Conservation (phyloP, 2,113 vertebrate genomes). For the Eretmodus cyanostictus region DNA sequence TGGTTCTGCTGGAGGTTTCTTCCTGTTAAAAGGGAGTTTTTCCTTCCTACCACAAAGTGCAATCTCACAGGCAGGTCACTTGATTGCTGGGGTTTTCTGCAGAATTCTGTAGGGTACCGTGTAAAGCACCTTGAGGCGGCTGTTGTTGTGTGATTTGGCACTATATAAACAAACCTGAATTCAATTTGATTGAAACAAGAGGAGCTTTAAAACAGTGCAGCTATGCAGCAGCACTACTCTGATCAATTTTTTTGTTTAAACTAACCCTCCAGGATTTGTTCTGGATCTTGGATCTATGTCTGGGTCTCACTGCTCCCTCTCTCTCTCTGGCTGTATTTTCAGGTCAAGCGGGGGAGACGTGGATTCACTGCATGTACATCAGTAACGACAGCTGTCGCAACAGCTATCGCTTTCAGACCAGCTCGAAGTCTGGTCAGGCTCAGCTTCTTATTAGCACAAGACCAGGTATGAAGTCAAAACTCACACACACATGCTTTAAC, state of each 20-base stretch:
- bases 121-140: not conserved
- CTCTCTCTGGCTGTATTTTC: not conserved
- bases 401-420: conserved; percentile 57
- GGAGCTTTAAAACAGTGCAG: not conserved
- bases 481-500: not conserved
- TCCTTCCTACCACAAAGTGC: not conserved
- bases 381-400: conserved; percentile 57
- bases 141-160: not conserved
- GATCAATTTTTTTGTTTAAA: not conserved
- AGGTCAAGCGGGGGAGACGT: conserved; percentile 41
- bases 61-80: not conserved
- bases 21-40: not conserved
- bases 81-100: not conserved
- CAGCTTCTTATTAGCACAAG: conserved; percentile 66
- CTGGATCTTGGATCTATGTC: not conserved
- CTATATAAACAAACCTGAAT: not conserved
- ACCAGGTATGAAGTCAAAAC: conserved; percentile 49
- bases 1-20: not conserved
- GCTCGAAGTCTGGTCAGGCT: conserved; percentile 34
- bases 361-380: conserved; percentile 65
- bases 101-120: not conserved
- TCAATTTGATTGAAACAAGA: not conserved
- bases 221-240: not conserved
- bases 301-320: not conserved
- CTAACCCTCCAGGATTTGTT: not conserved